Evolutionary conservation across 2,797 vertebrate genomes (phyloP), one percentile per base, ranked within the genome.

Genomic region (Mastacembelus armatus): DNA sequence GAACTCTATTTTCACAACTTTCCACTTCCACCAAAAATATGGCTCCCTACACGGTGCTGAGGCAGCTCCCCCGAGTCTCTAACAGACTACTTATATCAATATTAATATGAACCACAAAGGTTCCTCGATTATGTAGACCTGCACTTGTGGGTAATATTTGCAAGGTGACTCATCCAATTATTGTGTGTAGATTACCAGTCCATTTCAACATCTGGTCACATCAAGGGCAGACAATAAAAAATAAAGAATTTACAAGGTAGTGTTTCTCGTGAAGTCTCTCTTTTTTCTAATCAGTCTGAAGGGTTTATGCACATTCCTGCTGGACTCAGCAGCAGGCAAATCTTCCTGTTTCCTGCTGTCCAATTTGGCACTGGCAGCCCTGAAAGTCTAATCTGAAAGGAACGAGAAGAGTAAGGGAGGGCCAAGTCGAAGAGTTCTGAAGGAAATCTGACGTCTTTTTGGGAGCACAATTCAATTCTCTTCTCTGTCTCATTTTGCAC

Each of bases 371-470:
- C 11, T 43, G 12, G 79, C 36, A 64, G 67, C 73, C 38, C 72
- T 80, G 48, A 82, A 86, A 80, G 73, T 87, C 87, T 62, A 85
- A 89, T 83, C 71, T 76, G 58, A 78, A 26, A 45, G 66, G 67
- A 81, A 85, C 57, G 39, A 38, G 30, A 35, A 45, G 61, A 57
- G 36, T 3, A 2, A 36, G 55, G 66, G 33, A 30, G 45, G 49
- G 48, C 49, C 47, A 40, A 57, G n/a, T 50, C n/a, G 12, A 42
- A 30, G 48, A 61, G 36, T 49, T 81, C 63, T 69, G 55, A 70
- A 45, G 54, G 60, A 72, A 67, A 59, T 52, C 3, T 74, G 56
- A 77, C 10, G 2, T 69, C 35, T 66, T 44, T 45, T 78, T 29
- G 45, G 30, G 47, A 70, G 42, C 36, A 52, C 19, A 40, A 56